Base-by-base conservation (phyloP, 2,888 invertebrate genomes). In the Leptopterna dolabrata region DNA sequence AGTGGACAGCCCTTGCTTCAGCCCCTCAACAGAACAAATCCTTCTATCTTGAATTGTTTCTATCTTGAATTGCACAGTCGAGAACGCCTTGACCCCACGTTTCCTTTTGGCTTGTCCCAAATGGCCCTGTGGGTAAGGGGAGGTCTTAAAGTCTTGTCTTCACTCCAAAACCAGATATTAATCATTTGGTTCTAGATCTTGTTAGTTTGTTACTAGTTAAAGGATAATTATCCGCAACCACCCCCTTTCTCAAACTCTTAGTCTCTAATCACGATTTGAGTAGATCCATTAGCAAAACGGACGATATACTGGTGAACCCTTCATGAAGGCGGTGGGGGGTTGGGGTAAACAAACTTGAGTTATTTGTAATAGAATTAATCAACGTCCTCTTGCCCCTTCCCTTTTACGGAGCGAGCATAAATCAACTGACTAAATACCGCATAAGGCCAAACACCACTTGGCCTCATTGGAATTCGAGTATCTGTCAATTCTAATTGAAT, bases 351-450 rank as follows among this genome's bases (percentile, higher is more conserved):
- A 87, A 88, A 88, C 88, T 88, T 87, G 87, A 88, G 88, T 88
- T 88, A 88, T 88, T 88, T 88, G 87, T 88, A 86, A 86, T 88
- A 86, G 88, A 88, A 88, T 88, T 88, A 88, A 88, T 88, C 88
- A 88, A 88, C 88, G 88, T 88, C 86, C 73, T 19, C 1, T 41
- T 43, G 36, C 55, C 63, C 70, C 80, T 63, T 85, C 45, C 73
- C 45, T 30, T 51, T 63, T 76, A 27, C 29, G 43, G 16, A 87
- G 76, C 55, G 76, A 76, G 87, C 76, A 87, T 84, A 85, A 85
- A 85, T 85, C 85, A 85, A 85, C 85, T 11, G 73, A 47, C 85
- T 85, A 76, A 85, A 83, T 83, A 70, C 83, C 78, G 78, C 41
- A 41, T 78, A 78, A 78, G 78, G 78, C 16, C 41, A 43, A 45